phyloP scores from a whole-genome alignment of 2,797 vertebrate genomes.

The Varecia variegata region DNA sequence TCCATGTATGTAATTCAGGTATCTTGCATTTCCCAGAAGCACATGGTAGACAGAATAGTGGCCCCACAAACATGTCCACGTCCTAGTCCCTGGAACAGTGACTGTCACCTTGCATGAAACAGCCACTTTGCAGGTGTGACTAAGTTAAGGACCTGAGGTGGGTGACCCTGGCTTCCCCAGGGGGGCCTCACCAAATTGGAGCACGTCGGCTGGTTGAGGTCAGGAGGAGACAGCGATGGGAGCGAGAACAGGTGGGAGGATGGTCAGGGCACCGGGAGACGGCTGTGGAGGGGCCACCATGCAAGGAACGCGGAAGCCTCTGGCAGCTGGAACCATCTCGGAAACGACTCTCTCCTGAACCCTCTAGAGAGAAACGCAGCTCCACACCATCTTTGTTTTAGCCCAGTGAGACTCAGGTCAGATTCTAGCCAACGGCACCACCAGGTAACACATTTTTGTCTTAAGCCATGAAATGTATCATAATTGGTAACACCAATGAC shows the following conservation, averaged over 20 bases:
- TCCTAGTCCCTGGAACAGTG: not conserved
- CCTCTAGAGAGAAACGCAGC: not conserved
- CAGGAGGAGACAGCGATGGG: not conserved
- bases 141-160: not conserved
- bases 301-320: too few relatives aligned
- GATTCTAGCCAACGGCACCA: too few relatives aligned
- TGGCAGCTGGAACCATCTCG: not conserved
- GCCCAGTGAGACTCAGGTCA: too few relatives aligned
- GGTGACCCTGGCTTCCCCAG: too few relatives aligned
- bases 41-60: too few relatives aligned
- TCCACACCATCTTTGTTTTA: too few relatives aligned
- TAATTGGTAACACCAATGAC: fast-evolving
- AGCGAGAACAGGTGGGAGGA: fast-evolving
- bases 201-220: not conserved
- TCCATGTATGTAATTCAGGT: too few relatives aligned
- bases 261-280: fast-evolving
- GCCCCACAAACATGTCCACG: fast-evolving
- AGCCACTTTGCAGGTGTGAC: too few relatives aligned
- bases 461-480: fast-evolving
- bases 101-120: not conserved
- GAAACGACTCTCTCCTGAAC: too few relatives aligned
- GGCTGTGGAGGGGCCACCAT: not conserved
- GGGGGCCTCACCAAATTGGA: not conserved
- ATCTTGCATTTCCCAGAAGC: not conserved
- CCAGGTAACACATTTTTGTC: fast-evolving